phyloP scores from a whole-genome alignment of 35 echinoderm and acorn worm species.

The Holothuria glaberrima region DNA sequence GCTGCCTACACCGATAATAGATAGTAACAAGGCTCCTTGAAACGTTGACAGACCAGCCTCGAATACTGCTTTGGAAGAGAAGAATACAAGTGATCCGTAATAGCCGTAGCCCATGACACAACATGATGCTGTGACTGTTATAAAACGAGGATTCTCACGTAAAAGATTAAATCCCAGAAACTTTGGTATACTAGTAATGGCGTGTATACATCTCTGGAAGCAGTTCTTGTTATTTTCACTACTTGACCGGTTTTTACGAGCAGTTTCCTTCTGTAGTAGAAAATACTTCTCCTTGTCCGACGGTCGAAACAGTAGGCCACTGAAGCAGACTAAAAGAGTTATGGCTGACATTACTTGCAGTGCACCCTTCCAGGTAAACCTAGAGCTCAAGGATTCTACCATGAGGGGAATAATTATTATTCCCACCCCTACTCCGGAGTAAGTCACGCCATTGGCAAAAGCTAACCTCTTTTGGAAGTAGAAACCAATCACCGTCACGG shows the following conservation, averaged over 20 bases:
- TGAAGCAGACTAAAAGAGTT: conserved; percentile 4
- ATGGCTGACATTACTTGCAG: conserved; percentile 32
- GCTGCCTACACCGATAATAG: conserved; percentile 34
- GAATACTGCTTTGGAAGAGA: conserved; percentile 32
- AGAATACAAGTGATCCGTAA: conserved; percentile 23
- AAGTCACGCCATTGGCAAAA: conserved; percentile 47
- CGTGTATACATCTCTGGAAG: not conserved
- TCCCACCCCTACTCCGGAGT: conserved; percentile 40
- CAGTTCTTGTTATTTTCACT: not conserved
- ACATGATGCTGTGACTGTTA: conserved; percentile 9
- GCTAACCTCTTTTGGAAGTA: conserved; percentile 39
- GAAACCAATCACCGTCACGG: conserved; percentile 20
- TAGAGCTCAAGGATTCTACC: conserved; percentile 21
- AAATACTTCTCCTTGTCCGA: conserved; percentile 31
- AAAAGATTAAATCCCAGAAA: conserved; percentile 11
- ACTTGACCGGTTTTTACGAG: not conserved
- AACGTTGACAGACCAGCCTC: conserved; percentile 6
- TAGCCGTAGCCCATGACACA: conserved; percentile 31
- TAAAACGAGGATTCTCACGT: conserved; percentile 13
- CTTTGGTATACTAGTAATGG: not conserved
- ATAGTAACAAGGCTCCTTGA: not conserved
- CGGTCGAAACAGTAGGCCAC: conserved; percentile 17
- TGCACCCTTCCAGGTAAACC: conserved; percentile 49
- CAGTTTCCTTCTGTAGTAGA: not conserved
- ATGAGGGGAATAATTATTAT: conserved; percentile 39